Evolutionary conservation across 2,888 invertebrate genomes (phyloP), one percentile per base, ranked within the genome.

Genomic region (Drosophila atripex): DNA sequence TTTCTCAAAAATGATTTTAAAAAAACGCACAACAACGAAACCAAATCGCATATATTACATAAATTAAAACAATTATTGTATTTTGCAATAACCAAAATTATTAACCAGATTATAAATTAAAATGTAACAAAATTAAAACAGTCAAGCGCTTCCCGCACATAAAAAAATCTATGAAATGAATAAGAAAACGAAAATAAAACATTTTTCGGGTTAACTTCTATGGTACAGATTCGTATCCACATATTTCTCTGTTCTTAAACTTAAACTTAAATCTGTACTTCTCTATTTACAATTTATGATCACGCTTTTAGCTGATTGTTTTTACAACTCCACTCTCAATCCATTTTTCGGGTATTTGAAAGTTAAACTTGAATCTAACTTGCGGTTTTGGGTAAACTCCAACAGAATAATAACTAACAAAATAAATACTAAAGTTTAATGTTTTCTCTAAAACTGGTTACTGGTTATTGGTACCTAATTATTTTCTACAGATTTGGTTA

Each of bases 11-110:
- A 32, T 12, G 28, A 76, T n/a, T n/a, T n/a, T n/a, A 71, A 58
- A 80, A 83, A 78, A 76, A 76, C 80, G 76, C 80, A 77, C 66
- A 71, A 71, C 47, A 41, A 69, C 38, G 30, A 77, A 71, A 58
- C 47, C 47, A 47, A 61, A 70, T 65, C 65, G 76, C 78, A 72
- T 73, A 70, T 70, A 41, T 65, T 65, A 23, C 55, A 55, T 43
- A 14, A 64, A 18, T 38, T 54, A 25, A 80, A 72, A 72, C 77
- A 85, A 71, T 78, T 86, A 78, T 88, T 88, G 80, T 89, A 89
- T 89, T 89, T 89, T 89, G 90, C 90, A 90, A 89, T 89, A 89
- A 89, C 89, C 90, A 90, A 89, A 88, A 83, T 85, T 85, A 83
- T 83, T 87, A 85, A 85, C 83, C 80, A 87, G 80, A 54, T 47